Evolutionary conservation across 2,113 vertebrate species (phyloP), one percentile per base, ranked within the genome.

Genomic region (Otus sunia): DNA sequence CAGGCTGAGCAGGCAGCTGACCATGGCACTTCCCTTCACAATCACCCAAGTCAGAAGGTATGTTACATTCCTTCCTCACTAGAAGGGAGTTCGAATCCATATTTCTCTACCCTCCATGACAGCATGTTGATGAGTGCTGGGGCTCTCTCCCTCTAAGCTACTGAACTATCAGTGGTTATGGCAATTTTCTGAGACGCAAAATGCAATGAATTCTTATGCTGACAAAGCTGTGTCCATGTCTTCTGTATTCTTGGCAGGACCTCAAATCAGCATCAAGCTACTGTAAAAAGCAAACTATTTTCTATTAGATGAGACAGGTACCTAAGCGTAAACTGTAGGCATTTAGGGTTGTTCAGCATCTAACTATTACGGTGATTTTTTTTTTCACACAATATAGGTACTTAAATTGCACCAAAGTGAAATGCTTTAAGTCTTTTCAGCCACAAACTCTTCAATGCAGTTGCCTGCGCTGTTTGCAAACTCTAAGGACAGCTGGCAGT

Each of bases 11-110:
- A 50, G 39, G 21, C 17, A 68, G 6, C 32, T 73, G 43, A 25
- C 11, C 14, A 3, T 3, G 15, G 19, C 3, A 2, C 20, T 68
- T 47, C 5, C 4, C 29, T 83, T 68, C 10, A 0, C 7, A 3
- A 15, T 72, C 21, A 14, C 3, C 20, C 18, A 63, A 15, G 47
- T 49, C 37, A 39, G 36, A 73, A 73, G 10, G 3, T 20, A 7
- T 36, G 37, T 7, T 77, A 23, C 84, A 58, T 59, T 67, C 17
- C 15, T 78, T 88, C 56, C 60, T 72, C 47, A 45, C 9, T 12
- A 30, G 13, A 4, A 26, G 3, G 9, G 11, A 21, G 3, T 25
- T 90, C 16, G 74, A 58, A 43, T 6, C 9, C 1, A 0, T 19
- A 36, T 30, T 93, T 74, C 26, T 62, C 20, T 74, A 9, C 22